phyloP scores from a whole-genome alignment of 2,888 invertebrate genomes.

The Calameuta pallipes region DNA sequence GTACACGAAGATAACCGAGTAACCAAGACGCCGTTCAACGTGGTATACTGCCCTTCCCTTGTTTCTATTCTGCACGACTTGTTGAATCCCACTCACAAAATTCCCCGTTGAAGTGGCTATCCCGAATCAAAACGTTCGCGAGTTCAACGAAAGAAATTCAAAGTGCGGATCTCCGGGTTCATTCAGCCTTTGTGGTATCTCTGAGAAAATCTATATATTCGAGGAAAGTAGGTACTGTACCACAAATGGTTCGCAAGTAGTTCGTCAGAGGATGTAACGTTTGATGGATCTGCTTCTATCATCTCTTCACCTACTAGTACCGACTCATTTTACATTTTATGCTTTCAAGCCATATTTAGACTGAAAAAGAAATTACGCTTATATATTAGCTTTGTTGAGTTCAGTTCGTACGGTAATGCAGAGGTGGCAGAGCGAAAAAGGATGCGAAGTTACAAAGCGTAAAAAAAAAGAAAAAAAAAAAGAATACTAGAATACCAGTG shows the following conservation, averaged over 20 bases:
- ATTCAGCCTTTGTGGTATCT: neutral
- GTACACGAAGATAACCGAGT: neutral
- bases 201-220: neutral
- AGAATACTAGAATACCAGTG: neutral
- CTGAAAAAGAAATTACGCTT: conserved; percentile 28
- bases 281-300: neutral
- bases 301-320: neutral
- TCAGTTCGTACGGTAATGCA: conserved; percentile 3
- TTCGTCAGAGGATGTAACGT: neutral
- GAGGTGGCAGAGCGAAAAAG: neutral
- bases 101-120: neutral
- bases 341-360: neutral
- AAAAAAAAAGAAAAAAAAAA: conserved; percentile 6
- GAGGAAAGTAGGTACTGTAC: neutral
- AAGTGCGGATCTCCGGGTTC: neutral
- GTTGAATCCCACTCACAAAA: neutral
- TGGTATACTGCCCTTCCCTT: neutral
- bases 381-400: conserved; percentile 38
- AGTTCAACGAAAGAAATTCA: neutral
- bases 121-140: neutral
- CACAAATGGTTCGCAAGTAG: neutral
- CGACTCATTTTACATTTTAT: neutral
- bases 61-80: neutral
- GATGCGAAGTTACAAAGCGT: neutral
- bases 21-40: neutral